These are phyloP conservation scores for Micropoecilia bifurca DNA, from an alignment of 2,797 vertebrate species.

Conservation along the genomic window DNA sequence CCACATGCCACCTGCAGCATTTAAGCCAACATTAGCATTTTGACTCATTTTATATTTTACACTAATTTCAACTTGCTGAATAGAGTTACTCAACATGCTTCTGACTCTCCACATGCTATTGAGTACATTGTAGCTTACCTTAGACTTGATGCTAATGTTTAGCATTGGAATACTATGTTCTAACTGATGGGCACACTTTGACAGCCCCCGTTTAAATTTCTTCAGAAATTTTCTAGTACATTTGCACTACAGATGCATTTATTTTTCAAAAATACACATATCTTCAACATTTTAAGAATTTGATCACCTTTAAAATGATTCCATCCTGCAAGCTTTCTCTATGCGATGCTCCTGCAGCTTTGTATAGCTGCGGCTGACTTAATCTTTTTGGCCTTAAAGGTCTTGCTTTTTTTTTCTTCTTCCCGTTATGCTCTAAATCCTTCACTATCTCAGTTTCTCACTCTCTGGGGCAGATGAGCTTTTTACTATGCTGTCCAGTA, in stretches of 20 bases:
- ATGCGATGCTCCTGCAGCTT: not conserved
- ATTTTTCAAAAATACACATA: not conserved
- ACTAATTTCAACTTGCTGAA: too few relatives aligned
- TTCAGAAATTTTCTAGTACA: not conserved
- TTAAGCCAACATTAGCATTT: too few relatives aligned
- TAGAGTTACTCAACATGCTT: too few relatives aligned
- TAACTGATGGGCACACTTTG: too few relatives aligned
- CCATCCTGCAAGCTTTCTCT: not conserved
- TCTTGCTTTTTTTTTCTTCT: conserved; percentile 6
- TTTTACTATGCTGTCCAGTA: conserved; percentile 46
- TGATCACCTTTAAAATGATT: not conserved
- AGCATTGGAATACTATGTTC: too few relatives aligned
- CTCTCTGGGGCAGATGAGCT: conserved; percentile 27
- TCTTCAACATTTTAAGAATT: conserved; percentile 1
- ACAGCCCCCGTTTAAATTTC: too few relatives aligned
- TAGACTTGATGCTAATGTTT: too few relatives aligned
- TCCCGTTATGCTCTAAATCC: conserved; percentile 14
- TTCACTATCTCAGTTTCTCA: conserved; percentile 8
- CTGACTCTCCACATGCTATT: too few relatives aligned
- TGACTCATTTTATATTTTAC: too few relatives aligned
- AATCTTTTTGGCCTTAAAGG: not conserved
- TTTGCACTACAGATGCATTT: not conserved
- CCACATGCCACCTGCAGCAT: too few relatives aligned
- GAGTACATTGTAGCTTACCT: too few relatives aligned
- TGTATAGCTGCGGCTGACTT: conserved; percentile 8